Base-by-base conservation (phyloP, 2,888 invertebrate genomes). In the Tenthredo livida region DNA sequence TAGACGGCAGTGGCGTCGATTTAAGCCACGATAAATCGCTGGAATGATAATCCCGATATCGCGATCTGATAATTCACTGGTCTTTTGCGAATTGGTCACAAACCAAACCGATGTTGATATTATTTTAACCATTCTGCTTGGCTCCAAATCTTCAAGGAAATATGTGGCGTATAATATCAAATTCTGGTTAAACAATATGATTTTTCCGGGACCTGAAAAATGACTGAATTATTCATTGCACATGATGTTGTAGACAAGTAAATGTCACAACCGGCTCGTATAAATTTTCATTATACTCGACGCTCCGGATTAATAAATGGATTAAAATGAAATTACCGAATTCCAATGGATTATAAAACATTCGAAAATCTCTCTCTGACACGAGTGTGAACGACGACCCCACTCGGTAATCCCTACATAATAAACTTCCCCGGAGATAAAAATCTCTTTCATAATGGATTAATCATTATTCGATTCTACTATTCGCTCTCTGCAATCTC, bases 321-420 rank as follows among this genome's bases (percentile, higher is more conserved):
- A 80, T 80, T 61, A 40, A 80, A 61, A 58, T 58, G 10, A 80
- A 80, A 80, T 80, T 80, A 80, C 47, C 80, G 12, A 61, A 58
- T 58, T 61, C 61, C 61, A 61, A 29, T 21, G 61, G 58, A 80
- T 80, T 58, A 77, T n/a, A 29, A 61, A 37, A 54, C 50, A 50
- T 77, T 78, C 33, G 25, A 29, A 61, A 37, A 54, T 17, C 12
- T 77, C 29, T 33, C 6, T 37, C 17, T 40, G 58, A 61, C 21
- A 25, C 15, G 67, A 15, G 72, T 25, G 43, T 73, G 72, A 43
- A 40, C 25, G 12, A 73, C 21, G 43, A 73, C 15, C 17, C 5
- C 33, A 33, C 12, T 67, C 12, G 15, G 0, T 67, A 67, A 67
- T 67, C 29, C 29, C 72, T 43, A 43, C 43, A 73, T 43, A 21